These are phyloP conservation scores for Spinus olivaceus DNA, from an alignment of 2,797 vertebrate species.

Conservation along the genomic window DNA sequence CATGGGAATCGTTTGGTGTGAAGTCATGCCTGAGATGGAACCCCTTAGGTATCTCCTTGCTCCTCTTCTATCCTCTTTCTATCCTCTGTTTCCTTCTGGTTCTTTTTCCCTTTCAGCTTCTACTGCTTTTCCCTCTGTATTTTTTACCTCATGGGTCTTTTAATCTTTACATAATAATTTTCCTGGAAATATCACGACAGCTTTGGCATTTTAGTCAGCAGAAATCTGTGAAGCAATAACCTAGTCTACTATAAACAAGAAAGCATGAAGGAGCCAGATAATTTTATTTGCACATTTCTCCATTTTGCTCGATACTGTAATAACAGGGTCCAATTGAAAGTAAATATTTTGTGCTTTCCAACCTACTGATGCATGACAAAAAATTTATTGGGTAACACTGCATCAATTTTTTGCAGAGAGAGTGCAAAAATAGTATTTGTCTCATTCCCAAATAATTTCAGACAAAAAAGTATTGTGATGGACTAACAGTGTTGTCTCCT, in stretches of 20 bases:
- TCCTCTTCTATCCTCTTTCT: neutral
- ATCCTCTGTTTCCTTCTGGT: neutral
- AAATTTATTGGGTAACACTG: neutral
- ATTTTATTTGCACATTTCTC: neutral
- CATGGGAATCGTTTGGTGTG: neutral
- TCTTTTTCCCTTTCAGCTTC: neutral
- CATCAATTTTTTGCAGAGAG: neutral
- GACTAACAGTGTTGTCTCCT: neutral
- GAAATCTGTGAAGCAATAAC: constrained; percentile 24
- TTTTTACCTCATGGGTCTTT: neutral
- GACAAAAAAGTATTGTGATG: neutral
- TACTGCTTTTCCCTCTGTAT: neutral
- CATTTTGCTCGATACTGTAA: neutral
- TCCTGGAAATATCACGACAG: neutral
- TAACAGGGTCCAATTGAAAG: neutral
- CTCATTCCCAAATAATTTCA: neutral
- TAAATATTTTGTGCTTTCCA: neutral
- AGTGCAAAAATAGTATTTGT: neutral
- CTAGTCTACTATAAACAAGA: neutral
- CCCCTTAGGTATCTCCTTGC: neutral
- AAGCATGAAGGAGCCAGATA: neutral
- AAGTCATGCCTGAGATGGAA: neutral
- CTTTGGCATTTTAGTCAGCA: constrained; percentile 42
- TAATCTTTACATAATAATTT: neutral
- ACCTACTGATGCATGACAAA: neutral